Percentiles rank a stretch among this genome's conserved stretches.
phyloP scores from a whole-genome alignment of 2,888 invertebrate genomes.

The Ophion costatus region DNA sequence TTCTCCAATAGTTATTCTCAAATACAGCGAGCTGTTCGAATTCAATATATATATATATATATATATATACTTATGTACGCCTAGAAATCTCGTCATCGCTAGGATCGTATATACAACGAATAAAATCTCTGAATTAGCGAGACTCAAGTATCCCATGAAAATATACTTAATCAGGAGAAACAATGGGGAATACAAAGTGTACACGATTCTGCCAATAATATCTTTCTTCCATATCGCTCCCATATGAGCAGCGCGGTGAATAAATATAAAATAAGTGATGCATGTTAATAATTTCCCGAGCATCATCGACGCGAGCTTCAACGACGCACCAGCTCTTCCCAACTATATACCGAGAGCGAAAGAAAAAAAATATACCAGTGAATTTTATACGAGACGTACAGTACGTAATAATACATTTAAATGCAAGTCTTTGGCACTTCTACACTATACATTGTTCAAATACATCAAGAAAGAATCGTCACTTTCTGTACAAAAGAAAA shows the following conservation, averaged over 20 bases:
- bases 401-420: conserved; percentile 75
- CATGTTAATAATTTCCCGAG: conserved; percentile 8
- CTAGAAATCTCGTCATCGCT: conserved; percentile 52
- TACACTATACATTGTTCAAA: conserved; percentile 69
- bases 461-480: conserved; percentile 32
- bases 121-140: conserved; percentile 60
- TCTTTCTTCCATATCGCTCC: conserved; percentile 6
- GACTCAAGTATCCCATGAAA: conserved; percentile 59
- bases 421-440: conserved; percentile 82
- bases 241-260: neutral
- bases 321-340: conserved; percentile 2
- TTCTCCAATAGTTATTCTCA: conserved; percentile 18
- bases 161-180: conserved; percentile 26
- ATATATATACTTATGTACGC: conserved; percentile 5
- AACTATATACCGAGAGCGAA: conserved; percentile 34
- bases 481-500: conserved; percentile 50
- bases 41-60: conserved; percentile 48
- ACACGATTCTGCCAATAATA: conserved; percentile 15
- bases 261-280: conserved; percentile 34
- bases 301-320: conserved; percentile 1
- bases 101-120: conserved; percentile 69
- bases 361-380: conserved; percentile 46
- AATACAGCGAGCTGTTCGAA: conserved; percentile 39
- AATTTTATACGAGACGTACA: conserved; percentile 57
- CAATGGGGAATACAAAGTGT: conserved; percentile 15